These are phyloP conservation scores for Phaethornis superciliosus DNA, from an alignment of 2,113 vertebrate species.

Conservation along the genomic window DNA sequence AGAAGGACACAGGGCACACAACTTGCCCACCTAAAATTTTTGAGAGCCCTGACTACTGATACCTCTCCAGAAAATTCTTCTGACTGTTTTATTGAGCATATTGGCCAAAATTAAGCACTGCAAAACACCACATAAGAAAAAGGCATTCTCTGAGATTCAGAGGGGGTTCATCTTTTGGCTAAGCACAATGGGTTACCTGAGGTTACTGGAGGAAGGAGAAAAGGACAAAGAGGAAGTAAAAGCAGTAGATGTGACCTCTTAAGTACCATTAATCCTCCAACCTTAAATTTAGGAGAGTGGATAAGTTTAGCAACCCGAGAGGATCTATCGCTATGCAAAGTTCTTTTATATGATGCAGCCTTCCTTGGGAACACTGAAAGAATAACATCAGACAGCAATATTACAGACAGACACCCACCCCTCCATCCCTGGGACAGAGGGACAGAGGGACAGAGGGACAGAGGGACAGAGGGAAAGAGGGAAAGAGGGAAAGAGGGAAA, in stretches of 20 bases:
- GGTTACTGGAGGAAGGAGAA: constrained; percentile 6
- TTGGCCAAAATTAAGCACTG: neutral
- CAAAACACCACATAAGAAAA: neutral
- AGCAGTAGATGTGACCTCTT: neutral
- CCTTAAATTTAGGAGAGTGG: constrained; percentile 42
- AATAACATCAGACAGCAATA: neutral
- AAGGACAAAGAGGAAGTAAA: constrained; percentile 47
- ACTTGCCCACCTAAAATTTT: neutral
- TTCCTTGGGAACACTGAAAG: neutral
- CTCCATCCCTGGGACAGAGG: neutral
- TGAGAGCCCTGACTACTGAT: neutral
- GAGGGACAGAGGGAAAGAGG: too few relatives aligned
- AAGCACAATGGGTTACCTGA: neutral
- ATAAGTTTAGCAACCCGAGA: neutral
- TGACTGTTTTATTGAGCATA: neutral
- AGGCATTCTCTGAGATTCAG: rapidly evolving
- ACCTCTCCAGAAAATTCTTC: neutral
- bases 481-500: too few relatives aligned
- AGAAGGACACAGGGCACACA: neutral
- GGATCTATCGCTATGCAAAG: neutral
- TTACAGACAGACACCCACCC: neutral
- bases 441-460: too few relatives aligned
- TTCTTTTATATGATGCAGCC: neutral
- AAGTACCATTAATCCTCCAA: constrained; percentile 52
- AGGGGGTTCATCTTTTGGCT: neutral